A percentile compares a stretch with the other conserved stretches of the same genome.
phyloP scores from a whole-genome alignment of 2,797 vertebrate genomes.

The Taenioides sp. region DNA sequence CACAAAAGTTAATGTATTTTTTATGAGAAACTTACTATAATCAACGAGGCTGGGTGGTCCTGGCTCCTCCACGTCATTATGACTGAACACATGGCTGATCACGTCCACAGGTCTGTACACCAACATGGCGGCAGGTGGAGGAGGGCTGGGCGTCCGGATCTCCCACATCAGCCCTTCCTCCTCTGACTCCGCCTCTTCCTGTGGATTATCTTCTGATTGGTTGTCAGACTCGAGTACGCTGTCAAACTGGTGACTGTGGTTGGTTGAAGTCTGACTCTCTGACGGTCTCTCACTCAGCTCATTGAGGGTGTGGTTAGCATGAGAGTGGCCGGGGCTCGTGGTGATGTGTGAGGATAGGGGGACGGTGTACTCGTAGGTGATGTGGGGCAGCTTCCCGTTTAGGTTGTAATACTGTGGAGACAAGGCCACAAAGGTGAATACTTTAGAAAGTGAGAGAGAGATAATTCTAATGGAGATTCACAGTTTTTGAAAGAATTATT shows the following conservation, averaged over 20 bases:
- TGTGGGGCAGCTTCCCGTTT: constrained; percentile 87
- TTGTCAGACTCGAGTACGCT: constrained; percentile 17
- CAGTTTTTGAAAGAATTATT: too few relatives aligned
- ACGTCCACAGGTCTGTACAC: constrained; percentile 54
- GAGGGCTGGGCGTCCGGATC: constrained; percentile 61
- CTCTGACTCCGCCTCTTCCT: constrained; percentile 28
- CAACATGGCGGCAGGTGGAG: constrained; percentile 44
- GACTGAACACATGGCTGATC: constrained; percentile 52
- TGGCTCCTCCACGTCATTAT: constrained; percentile 68
- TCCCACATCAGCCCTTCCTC: constrained; percentile 40
- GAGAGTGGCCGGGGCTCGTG: constrained; percentile 8
- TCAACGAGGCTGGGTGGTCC: constrained; percentile 43
- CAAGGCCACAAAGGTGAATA: neutral
- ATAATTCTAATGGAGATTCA: too few relatives aligned
- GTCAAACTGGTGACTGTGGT: constrained; percentile 49
- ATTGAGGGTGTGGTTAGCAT: constrained; percentile 30
- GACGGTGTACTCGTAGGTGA: constrained; percentile 88
- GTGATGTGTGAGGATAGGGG: constrained; percentile 55
- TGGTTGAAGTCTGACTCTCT: constrained; percentile 28
- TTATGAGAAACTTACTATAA: constrained; percentile 59
- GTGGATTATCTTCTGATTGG: constrained; percentile 23
- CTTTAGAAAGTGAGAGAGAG: neutral
- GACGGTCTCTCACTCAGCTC: constrained; percentile 35
- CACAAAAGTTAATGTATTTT: neutral
- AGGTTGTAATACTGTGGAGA: constrained; percentile 86